A percentile compares a stretch with the other conserved stretches of the same genome.
These are phyloP conservation scores for Corythucha ciliata DNA, from an alignment of 2,888 invertebrate genomes.

Conservation along the genomic window DNA sequence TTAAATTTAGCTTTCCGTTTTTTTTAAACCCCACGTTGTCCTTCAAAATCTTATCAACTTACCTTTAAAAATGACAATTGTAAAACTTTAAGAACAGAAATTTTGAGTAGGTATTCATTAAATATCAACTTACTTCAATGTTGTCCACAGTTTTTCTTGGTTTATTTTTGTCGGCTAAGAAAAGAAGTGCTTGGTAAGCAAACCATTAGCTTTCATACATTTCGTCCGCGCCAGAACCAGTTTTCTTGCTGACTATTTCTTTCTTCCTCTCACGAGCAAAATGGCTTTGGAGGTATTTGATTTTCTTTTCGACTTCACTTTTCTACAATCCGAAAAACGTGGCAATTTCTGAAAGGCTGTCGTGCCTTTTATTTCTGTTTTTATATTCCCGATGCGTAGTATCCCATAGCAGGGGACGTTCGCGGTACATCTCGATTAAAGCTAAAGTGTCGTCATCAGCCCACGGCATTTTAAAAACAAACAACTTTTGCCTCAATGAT, in stretches of 20 bases:
- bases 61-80: no score
- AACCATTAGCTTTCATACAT: slow-evolving; percentile 25
- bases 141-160: no score
- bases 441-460: slow-evolving; percentile 1
- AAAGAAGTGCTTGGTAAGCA: slow-evolving; percentile 20
- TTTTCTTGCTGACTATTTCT: slow-evolving; percentile 14
- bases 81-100: no score
- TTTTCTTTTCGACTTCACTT: slow-evolving; percentile 24
- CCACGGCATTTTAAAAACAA: no score
- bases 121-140: no score
- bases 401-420: slow-evolving; percentile 3
- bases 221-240: slow-evolving; percentile 15
- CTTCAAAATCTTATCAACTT: not conserved
- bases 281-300: slow-evolving; percentile 21
- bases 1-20: no score
- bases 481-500: no score
- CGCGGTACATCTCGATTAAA: slow-evolving; percentile 7
- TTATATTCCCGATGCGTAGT: slow-evolving; percentile 17
- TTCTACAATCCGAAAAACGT: slow-evolving; percentile 21
- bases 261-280: slow-evolving; percentile 20
- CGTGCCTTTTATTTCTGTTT: slow-evolving; percentile 24
- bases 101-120: no score
- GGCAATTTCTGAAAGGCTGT: slow-evolving; percentile 23
- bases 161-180: slow-evolving; percentile 22
- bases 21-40: no score